These are phyloP conservation scores for Callorhinus ursinus DNA, from an alignment of 2,113 vertebrate species.

Conservation along the genomic window DNA sequence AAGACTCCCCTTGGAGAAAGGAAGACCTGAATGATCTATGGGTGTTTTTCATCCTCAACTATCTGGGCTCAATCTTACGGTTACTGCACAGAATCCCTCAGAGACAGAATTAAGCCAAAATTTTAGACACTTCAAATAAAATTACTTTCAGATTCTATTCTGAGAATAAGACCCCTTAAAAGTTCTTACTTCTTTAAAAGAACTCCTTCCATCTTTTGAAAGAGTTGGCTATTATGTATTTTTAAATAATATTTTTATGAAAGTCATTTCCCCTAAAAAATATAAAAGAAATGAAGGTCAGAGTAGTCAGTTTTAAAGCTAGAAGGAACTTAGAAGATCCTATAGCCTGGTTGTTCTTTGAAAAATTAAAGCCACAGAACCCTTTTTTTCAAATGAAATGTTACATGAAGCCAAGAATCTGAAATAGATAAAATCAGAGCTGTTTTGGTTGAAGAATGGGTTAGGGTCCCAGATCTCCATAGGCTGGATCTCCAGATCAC, in stretches of 20 bases:
- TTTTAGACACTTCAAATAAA: conserved; percentile 69
- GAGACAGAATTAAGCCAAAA: conserved; percentile 64
- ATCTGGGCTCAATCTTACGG: conserved; percentile 46
- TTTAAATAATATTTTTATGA: conserved; percentile 56
- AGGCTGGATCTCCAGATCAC: not conserved
- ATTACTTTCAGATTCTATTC: conserved; percentile 65
- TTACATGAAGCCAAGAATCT: not conserved
- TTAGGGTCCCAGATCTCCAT: not conserved
- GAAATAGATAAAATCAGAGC: not conserved
- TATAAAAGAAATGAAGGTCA: conserved; percentile 20
- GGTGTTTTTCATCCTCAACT: conserved; percentile 22
- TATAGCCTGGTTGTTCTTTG: not conserved
- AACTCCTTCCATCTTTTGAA: conserved; percentile 40
- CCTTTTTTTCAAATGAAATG: conserved; percentile 29
- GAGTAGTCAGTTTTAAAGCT: not conserved
- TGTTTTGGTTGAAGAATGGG: not conserved
- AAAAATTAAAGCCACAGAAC: conserved; percentile 1
- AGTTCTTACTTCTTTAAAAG: conserved; percentile 14
- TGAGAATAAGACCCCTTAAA: conserved; percentile 48
- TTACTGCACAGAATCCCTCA: conserved; percentile 54
- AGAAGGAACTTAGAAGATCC: not conserved
- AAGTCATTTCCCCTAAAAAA: not conserved
- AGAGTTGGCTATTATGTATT: conserved; percentile 45
- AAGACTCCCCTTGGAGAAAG: not conserved
- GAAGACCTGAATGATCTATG: conserved; percentile 49